phyloP scores from a whole-genome alignment of 2,888 invertebrate genomes.

The Torymus texanus region DNA sequence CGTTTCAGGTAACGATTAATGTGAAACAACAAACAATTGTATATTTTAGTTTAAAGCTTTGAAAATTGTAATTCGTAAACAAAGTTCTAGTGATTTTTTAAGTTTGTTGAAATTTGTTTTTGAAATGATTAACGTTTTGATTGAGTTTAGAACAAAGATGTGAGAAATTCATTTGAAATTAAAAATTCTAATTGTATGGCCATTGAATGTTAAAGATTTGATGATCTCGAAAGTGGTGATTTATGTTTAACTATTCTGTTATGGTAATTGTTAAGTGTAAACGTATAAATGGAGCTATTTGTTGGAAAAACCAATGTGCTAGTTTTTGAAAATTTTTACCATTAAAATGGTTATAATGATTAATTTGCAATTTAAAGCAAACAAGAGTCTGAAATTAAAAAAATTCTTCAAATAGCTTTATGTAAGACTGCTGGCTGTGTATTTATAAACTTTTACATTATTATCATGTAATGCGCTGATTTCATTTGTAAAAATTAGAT shows the following conservation, averaged over 20 bases:
- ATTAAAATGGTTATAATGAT: too few species aligned
- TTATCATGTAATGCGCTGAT: slow-evolving; percentile 12
- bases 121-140: too few species aligned
- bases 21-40: too few species aligned
- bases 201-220: slow-evolving; percentile 26
- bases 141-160: too few species aligned
- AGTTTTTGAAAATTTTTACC: too few species aligned
- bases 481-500: slow-evolving; percentile 32
- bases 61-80: too few species aligned
- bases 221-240: slow-evolving; percentile 43
- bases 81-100: too few species aligned
- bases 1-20: too few species aligned
- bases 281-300: background rate
- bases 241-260: slow-evolving; percentile 26
- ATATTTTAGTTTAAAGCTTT: too few species aligned
- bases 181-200: slow-evolving; percentile 27
- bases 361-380: too few species aligned
- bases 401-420: slow-evolving; percentile 26
- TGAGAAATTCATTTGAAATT: background rate
- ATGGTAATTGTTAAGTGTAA: background rate
- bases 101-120: too few species aligned
- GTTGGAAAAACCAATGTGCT: too few species aligned
- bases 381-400: background rate
- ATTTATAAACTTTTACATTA: slow-evolving; percentile 32
- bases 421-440: slow-evolving; percentile 52